Percentiles rank a stretch among this genome's conserved stretches.
These are phyloP conservation scores for Ametastegia equiseti DNA, from an alignment of 2,888 invertebrate genomes.

Conservation along the genomic window DNA sequence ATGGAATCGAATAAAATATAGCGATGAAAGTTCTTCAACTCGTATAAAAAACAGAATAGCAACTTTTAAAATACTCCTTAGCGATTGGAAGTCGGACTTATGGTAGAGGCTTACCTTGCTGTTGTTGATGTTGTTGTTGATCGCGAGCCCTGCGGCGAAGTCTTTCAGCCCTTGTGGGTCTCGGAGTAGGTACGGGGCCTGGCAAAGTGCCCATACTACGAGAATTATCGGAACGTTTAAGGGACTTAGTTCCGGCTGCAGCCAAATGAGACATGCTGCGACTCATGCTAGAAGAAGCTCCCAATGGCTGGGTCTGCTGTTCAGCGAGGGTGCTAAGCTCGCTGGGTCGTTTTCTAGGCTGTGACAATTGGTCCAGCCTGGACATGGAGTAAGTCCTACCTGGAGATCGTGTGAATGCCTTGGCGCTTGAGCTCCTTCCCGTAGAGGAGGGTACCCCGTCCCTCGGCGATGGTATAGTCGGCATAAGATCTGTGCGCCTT, in stretches of 20 bases:
- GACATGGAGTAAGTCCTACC: slow-evolving; percentile 97
- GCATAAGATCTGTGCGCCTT: slow-evolving; percentile 93
- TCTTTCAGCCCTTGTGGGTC: slow-evolving; percentile 73
- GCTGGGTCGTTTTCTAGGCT: slow-evolving; percentile 80
- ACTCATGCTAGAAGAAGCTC: slow-evolving; percentile 78
- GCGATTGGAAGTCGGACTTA: no score
- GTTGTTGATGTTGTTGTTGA: slow-evolving; percentile 67
- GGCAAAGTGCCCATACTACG: slow-evolving; percentile 75
- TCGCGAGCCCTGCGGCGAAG: slow-evolving; percentile 73
- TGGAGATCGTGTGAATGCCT: slow-evolving; percentile 78
- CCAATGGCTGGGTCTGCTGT: slow-evolving; percentile 63
- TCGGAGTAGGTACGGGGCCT: slow-evolving; percentile 66
- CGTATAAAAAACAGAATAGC: neutral
- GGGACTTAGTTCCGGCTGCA: slow-evolving; percentile 70
- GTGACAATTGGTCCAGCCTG: slow-evolving; percentile 91
- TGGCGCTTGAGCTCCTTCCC: slow-evolving; percentile 70
- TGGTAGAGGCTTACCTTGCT: slow-evolving; percentile 72
- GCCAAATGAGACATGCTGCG: slow-evolving; percentile 86
- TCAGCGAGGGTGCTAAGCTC: slow-evolving; percentile 67
- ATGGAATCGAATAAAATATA: neutral
- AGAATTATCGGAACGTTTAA: slow-evolving; percentile 74
- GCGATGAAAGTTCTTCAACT: neutral
- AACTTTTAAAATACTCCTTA: slow-evolving; percentile 33
- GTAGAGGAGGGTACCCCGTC: slow-evolving; percentile 74
- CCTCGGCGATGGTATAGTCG: slow-evolving; percentile 88